phyloP scores from a whole-genome alignment of 2,113 vertebrate genomes.

The Pedetes capensis region DNA sequence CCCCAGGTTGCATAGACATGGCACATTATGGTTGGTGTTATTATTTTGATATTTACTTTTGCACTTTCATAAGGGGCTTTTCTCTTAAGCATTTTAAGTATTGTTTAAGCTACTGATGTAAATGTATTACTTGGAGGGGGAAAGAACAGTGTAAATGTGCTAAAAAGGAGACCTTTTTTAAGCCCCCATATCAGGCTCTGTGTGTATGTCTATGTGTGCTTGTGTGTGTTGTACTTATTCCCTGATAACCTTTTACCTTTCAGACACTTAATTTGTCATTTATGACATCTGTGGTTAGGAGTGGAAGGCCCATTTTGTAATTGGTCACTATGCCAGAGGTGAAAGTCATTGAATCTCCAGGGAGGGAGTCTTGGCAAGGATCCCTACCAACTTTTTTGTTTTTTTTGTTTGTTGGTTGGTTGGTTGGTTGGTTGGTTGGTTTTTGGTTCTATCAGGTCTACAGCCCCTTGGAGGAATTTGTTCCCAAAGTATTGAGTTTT shows the following conservation, averaged over 20 bases:
- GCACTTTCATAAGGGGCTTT: background rate
- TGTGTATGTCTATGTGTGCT: background rate
- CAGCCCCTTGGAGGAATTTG: slow-evolving; percentile 65
- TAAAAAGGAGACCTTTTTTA: background rate
- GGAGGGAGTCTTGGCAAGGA: slow-evolving; percentile 55
- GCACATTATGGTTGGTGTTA: background rate
- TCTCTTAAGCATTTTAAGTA: background rate
- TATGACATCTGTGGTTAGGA: slow-evolving; percentile 40
- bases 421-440: too few relatives aligned
- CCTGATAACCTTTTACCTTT: slow-evolving; percentile 52
- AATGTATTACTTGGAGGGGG: too few relatives aligned
- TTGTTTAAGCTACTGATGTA: background rate
- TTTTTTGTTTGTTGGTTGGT: background rate
- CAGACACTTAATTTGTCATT: slow-evolving; percentile 45
- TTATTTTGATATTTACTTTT: background rate
- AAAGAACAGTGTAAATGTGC: background rate
- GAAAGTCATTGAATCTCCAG: background rate
- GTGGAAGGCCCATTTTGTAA: slow-evolving; percentile 28
- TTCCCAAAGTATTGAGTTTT: slow-evolving; percentile 71
- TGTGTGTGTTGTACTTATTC: background rate
- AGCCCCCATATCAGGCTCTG: background rate
- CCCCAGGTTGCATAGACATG: background rate
- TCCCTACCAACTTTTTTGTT: background rate
- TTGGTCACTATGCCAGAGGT: slow-evolving; percentile 53
- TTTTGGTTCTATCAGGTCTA: slow-evolving; percentile 51